These are phyloP conservation scores for Hemiscyllium ocellatum DNA, from an alignment of 2,113 vertebrate genomes.

Conservation along the genomic window DNA sequence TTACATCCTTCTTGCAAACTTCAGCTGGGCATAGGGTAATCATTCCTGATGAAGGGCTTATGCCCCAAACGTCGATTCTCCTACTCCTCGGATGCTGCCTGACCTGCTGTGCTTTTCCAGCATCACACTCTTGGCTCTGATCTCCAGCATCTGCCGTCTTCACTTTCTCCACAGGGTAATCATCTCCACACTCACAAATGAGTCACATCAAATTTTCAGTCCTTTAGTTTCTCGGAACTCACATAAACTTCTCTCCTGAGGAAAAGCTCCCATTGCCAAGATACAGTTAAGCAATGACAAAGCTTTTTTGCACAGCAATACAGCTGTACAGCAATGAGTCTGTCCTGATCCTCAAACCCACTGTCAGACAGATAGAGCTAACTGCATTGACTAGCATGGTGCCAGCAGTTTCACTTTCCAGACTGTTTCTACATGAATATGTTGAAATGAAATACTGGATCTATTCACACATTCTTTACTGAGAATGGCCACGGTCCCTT, in stretches of 20 bases:
- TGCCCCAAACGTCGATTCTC: too few species aligned
- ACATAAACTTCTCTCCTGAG: neutral
- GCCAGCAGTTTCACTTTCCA: neutral
- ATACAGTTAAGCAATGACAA: neutral
- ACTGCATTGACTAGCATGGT: neutral
- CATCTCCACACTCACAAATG: too few species aligned
- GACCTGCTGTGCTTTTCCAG: too few species aligned
- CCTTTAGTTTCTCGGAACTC: neutral
- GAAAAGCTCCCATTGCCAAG: neutral
- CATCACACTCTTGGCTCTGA: too few species aligned
- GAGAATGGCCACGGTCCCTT: constrained; percentile 7
- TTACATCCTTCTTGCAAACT: too few species aligned
- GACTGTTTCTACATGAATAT: neutral
- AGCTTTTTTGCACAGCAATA: neutral
- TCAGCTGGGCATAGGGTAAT: too few species aligned
- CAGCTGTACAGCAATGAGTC: neutral
- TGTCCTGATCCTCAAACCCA: neutral
- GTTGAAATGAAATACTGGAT: neutral
- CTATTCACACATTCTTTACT: constrained; percentile 27
- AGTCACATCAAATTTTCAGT: too few species aligned
- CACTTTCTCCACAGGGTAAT: too few species aligned
- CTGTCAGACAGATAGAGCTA: neutral
- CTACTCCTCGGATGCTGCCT: too few species aligned
- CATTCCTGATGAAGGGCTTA: too few species aligned
- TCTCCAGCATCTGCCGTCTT: too few species aligned